Evolutionary conservation across 1,140 invertebrate species (phyloP).

Genomic region (Cataglyphis hispanica): DNA sequence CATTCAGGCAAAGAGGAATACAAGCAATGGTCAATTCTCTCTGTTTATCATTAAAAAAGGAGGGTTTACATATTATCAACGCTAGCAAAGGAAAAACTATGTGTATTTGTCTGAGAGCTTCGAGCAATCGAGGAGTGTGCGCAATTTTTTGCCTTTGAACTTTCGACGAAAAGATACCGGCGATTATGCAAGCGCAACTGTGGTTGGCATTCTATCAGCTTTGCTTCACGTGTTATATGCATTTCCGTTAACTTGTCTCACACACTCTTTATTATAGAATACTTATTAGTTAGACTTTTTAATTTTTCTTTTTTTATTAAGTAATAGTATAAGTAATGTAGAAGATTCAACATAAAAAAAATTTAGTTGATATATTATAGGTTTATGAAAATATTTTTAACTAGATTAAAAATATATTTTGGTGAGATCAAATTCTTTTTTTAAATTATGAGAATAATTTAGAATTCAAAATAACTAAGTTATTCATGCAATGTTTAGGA

Average conservation of each 20-base stretch:
- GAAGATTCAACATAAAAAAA: background rate
- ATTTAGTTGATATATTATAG: no score
- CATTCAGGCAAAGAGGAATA: conserved; percentile 4
- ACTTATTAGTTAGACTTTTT: background rate
- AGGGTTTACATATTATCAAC: conserved; percentile 17
- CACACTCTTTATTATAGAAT: background rate
- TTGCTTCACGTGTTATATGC: background rate
- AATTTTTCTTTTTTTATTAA: background rate
- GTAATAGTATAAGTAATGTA: background rate
- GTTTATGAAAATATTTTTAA: no score
- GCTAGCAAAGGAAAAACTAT: conserved; percentile 18
- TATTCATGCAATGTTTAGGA: background rate
- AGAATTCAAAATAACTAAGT: background rate
- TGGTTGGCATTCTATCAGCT: background rate
- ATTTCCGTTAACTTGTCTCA: background rate
- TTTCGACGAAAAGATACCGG: conserved; percentile 13
- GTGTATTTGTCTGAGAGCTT: conserved; percentile 30
- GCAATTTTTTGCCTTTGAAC: conserved; percentile 46
- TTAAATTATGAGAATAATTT: background rate
- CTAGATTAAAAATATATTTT: background rate
- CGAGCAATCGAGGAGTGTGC: background rate
- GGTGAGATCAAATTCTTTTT: background rate
- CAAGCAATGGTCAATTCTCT: conserved; percentile 6
- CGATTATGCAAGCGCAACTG: conserved; percentile 5
- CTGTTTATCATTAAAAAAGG: conserved; percentile 9